These are phyloP conservation scores for Meloe dianella DNA, from an alignment of 2,888 invertebrate species.

Conservation along the genomic window DNA sequence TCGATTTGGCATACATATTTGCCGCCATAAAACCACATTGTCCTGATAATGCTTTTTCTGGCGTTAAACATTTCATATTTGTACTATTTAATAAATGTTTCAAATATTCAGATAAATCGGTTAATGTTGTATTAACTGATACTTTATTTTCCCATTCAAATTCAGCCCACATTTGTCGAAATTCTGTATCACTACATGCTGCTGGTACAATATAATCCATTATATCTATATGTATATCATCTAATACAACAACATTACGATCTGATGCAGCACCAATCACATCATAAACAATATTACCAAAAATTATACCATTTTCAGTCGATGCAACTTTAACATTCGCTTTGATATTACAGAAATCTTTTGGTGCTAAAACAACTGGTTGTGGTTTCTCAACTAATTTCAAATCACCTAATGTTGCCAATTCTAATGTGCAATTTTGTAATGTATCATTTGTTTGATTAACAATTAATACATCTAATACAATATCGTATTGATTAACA, in stretches of 20 bases:
- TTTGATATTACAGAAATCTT: constrained; percentile 98
- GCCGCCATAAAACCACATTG: constrained; percentile 99
- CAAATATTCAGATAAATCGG: constrained; percentile 91
- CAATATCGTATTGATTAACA: constrained; percentile 98
- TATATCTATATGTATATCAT: constrained; percentile 99
- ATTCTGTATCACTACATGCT: constrained; percentile 92
- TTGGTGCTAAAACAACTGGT: constrained; percentile 92
- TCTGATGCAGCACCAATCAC: constrained; percentile 91
- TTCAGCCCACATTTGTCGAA: constrained; percentile 99
- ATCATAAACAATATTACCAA: constrained; percentile 99
- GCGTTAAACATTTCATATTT: constrained; percentile 99
- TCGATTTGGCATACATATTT: constrained; percentile 97
- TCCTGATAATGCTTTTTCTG: constrained; percentile 94
- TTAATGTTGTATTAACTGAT: constrained; percentile 91
- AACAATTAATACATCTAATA: constrained; percentile 95
- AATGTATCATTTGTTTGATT: constrained; percentile 98
- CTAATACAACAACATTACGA: constrained; percentile 96
- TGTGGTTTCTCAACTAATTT: constrained; percentile 98
- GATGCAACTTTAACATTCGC: constrained; percentile 99
- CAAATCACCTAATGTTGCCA: constrained; percentile 96
- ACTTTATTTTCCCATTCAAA: constrained; percentile 99
- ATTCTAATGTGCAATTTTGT: constrained; percentile 96
- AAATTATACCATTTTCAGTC: constrained; percentile 99
- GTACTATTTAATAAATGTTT: constrained; percentile 91
- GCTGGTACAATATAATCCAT: constrained; percentile 99